These are phyloP conservation scores for Epinephelus moara DNA, from an alignment of 2,113 vertebrate genomes.

Conservation along the genomic window DNA sequence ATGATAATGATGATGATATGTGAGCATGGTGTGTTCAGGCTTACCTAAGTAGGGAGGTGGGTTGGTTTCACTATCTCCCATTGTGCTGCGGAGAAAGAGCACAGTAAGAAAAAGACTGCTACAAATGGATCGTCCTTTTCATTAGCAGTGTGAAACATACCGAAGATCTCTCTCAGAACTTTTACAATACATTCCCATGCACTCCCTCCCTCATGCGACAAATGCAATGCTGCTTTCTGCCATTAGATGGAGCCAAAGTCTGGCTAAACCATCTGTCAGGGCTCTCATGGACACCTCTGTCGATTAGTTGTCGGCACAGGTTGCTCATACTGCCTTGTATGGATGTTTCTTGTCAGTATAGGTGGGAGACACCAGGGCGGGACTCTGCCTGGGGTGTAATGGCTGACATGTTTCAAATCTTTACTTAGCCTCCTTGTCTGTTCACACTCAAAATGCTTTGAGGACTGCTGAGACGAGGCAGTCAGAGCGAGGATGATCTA, in stretches of 20 bases:
- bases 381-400: background rate
- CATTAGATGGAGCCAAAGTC: slow-evolving; percentile 10
- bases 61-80: slow-evolving; percentile 52
- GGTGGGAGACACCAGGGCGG: slow-evolving; percentile 5
- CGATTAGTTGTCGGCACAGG: background rate
- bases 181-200: too few relatives aligned
- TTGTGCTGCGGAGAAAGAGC: slow-evolving; percentile 55
- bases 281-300: background rate
- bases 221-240: background rate
- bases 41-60: slow-evolving; percentile 76
- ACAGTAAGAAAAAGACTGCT: background rate
- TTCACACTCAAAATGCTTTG: background rate
- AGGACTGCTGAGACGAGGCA: background rate
- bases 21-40: background rate
- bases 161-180: background rate
- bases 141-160: background rate
- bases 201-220: background rate
- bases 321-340: background rate
- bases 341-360: slow-evolving; percentile 21
- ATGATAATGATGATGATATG: background rate
- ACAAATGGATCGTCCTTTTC: background rate
- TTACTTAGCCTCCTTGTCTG: background rate
- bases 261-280: background rate
- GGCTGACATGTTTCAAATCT: slow-evolving; percentile 11
- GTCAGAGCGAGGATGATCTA: background rate